phyloP scores from a whole-genome alignment of 2,888 invertebrate genomes.

The Philaethria dido region DNA sequence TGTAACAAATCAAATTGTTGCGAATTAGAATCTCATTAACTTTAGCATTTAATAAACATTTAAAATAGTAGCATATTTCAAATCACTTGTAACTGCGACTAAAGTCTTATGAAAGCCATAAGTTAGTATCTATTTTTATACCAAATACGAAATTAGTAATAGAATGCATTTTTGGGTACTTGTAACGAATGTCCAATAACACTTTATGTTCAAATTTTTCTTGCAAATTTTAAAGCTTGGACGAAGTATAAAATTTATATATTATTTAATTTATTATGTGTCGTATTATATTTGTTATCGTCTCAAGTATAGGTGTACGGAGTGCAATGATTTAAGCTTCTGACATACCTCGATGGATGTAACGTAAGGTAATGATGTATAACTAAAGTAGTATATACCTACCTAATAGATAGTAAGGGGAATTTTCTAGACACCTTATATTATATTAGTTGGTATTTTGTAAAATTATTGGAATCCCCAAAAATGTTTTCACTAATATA shows the following conservation, averaged over 20 bases:
- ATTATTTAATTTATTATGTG: not conserved
- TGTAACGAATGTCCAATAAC: constrained; percentile 3
- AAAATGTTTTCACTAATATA: not conserved
- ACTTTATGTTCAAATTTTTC: not conserved
- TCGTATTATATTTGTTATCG: constrained; percentile 6
- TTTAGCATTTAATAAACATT: constrained; percentile 1
- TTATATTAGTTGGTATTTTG: too few relatives aligned
- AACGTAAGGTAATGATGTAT: not conserved
- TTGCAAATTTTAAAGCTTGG: not conserved
- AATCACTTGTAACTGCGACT: constrained; percentile 7
- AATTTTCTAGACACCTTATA: too few relatives aligned
- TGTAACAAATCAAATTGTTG: constrained; percentile 4
- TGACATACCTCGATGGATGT: constrained; percentile 2
- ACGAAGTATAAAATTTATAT: too few relatives aligned
- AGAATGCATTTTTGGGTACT: not conserved
- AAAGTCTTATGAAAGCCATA: constrained; percentile 23
- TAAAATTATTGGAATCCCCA: not conserved
- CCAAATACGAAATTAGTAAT: constrained; percentile 8
- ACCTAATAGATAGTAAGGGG: too few relatives aligned
- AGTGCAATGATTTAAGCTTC: not conserved
- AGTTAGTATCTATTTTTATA: constrained; percentile 22
- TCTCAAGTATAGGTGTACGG: not conserved
- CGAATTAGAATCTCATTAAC: constrained; percentile 4
- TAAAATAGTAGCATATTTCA: not conserved
- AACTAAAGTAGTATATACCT: not conserved